phyloP scores from a whole-genome alignment of 2,888 invertebrate species.

The Parnassius orleans region DNA sequence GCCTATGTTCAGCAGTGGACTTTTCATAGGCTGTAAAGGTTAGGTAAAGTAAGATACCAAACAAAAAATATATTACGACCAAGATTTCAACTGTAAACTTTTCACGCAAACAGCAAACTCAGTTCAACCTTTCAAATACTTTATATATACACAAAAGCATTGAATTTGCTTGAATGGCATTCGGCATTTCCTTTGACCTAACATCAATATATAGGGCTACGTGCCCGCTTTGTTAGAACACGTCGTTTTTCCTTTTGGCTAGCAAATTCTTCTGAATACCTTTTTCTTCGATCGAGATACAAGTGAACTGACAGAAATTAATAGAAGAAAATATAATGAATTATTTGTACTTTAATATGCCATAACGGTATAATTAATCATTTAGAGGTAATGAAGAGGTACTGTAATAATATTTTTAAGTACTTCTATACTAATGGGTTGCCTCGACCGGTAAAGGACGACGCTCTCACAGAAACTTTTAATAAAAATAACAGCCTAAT shows the following conservation, averaged over 20 bases:
- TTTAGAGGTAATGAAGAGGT: no score
- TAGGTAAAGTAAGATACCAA: neutral
- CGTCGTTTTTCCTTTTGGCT: conserved; percentile 2
- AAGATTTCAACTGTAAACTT: neutral
- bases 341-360: no score
- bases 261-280: neutral
- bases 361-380: no score
- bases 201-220: conserved; percentile 16
- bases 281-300: neutral
- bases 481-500: no score
- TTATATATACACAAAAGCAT: neutral
- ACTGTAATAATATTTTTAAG: no score
- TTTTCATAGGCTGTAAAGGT: no score
- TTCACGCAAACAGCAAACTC: neutral
- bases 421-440: no score
- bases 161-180: conserved; percentile 18
- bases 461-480: no score
- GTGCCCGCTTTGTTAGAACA: conserved; percentile 10
- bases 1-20: no score
- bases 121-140: neutral
- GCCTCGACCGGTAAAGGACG: no score
- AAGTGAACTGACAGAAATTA: no score
- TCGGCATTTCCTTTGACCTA: conserved; percentile 16
- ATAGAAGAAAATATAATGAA: no score
- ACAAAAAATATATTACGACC: neutral